Evolutionary conservation across 2,113 vertebrate species (phyloP), one percentile per base, ranked within the genome.

Genomic region (Leptosomus discolor): DNA sequence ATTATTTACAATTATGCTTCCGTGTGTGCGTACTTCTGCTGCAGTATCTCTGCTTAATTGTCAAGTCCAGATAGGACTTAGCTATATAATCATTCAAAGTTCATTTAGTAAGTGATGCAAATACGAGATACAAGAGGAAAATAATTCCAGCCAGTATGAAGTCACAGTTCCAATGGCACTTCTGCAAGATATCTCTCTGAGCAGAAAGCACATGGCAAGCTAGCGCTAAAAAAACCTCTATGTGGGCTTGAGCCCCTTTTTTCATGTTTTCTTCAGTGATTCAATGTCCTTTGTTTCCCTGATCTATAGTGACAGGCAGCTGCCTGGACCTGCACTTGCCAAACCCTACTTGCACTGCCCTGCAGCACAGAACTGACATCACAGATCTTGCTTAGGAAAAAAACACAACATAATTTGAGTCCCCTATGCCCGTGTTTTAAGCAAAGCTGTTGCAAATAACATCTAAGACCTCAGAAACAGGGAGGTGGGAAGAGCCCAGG

Each of bases 361-460:
- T 5, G 32, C 45, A 81, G 17, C 24, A 57, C 29, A 69, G 34
- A 92, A 64, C 14, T 2, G 2, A 54, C 21, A 50, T 7, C 79
- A 27, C 24, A 15, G 12, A 43, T 32, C 43, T 41, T 16, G 12
- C 64, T 46, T 15, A 56, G 43, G 15, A 34, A 43, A 79, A 88
- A 53, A 9, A 1, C 1, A 68, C 15, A 26, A 34, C 6, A 2
- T 3, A 27, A 36, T 0, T 22, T 24, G 5, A 41, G 22, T 21
- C 23, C 39, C 3, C 4, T 2, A 16, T 0, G 1, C 7, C 19
- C 20, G 2, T 1, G 3, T 34, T 80, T n/a, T 29, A 21, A 57
- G 50, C 11, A 74, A 21, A 81, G 54, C 8, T n/a, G 12, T 27
- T 30, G 34, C 30, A 81, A 71, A 24, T 11, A 85, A 61, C 19